Conservation (phyloP, 2,113 vertebrate species). For the Helogale parvula region DNA sequence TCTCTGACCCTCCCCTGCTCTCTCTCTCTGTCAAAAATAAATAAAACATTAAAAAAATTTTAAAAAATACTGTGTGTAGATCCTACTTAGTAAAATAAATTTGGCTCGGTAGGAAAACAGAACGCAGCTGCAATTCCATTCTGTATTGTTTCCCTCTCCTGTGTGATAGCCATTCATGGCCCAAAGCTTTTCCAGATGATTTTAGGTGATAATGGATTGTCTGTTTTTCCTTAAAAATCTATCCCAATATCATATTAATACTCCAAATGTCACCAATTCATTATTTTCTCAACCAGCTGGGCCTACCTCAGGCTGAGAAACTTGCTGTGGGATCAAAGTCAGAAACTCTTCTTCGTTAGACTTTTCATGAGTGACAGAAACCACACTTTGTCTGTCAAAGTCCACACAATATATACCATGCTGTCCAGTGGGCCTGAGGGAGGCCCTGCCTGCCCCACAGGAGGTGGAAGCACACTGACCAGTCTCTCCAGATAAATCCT, state of each 20-base stretch:
- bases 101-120: neutral
- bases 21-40: no score
- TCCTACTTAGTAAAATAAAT: neutral
- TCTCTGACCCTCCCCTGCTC: no score
- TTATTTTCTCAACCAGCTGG: neutral
- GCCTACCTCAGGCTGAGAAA: neutral
- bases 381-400: neutral
- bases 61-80: accelerated
- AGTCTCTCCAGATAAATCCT: neutral
- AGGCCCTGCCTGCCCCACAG: neutral
- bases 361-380: neutral
- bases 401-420: accelerated
- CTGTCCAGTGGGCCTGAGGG: neutral
- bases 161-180: neutral
- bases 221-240: neutral
- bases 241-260: neutral
- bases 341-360: neutral
- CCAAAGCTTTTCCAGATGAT: neutral
- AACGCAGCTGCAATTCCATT: neutral
- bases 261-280: neutral
- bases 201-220: neutral
- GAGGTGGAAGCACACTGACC: neutral
- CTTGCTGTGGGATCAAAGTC: neutral
- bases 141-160: neutral
- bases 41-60: no score